Evolutionary conservation across 1,140 invertebrate genomes (phyloP), one percentile per base, ranked within the genome.

Genomic region (Anastrepha ludens): DNA sequence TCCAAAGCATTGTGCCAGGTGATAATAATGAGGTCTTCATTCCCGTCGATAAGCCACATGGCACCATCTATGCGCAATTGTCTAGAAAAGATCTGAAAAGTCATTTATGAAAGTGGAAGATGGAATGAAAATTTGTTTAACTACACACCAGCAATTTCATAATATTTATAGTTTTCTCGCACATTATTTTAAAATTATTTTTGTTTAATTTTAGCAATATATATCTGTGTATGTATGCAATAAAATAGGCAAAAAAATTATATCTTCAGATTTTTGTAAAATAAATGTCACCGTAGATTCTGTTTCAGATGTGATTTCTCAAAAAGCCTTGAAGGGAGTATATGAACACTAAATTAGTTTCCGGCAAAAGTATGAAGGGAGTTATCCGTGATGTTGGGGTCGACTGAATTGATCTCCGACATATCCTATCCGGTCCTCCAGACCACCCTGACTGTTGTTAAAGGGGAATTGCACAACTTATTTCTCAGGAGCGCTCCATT

Each of bases 1-100:
- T 97, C 92, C 93, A 94, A 3, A 94, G 94, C 29, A 90, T 96
- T 15, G 95, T 95, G 3, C 94, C 95, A 5, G 94, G 94, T 0
- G 94, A 95, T 29, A 95, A 95, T 70, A 95, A 96, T 89, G 95
- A 96, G 88, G 96, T 97, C 17, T 97, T 96, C 90, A 94, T 96
- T 47, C 96, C 96, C 9, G 94, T 95, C 20, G 96, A 97, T 90
- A 96, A 97, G 89, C 96, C 96, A 0, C 95, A 96, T 0, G 96
- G 96, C n/a, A 95, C 96, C 44, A 97, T 97, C 89, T 95, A 95
- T 88, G 96, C 96, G 2, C 94, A 95, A 89, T 93, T 97, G 87
- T 94, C 95, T 17, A 93, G 96, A 87, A 95, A 95, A 89, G 89
- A 93, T 89, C 90, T 94, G 0, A 94, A 93, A 60, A 94, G 95